phyloP scores from a whole-genome alignment of 2,797 vertebrate species.

The Lacerta viridis region DNA sequence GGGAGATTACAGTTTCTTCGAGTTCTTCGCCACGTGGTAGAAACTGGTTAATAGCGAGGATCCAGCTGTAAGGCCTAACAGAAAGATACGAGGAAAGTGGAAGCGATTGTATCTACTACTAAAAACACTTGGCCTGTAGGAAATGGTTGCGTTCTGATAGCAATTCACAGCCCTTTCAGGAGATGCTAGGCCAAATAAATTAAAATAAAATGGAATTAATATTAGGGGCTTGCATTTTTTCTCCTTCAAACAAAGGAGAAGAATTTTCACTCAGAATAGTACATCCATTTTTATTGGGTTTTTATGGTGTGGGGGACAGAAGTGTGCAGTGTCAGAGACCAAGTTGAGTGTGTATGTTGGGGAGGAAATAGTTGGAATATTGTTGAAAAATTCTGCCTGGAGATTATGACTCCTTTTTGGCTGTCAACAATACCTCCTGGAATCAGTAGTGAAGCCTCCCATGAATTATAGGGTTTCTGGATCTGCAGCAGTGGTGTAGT shows the following conservation, averaged over 20 bases:
- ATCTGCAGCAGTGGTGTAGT: too few relatives aligned
- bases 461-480: too few relatives aligned
- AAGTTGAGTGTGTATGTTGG: background rate
- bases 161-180: background rate
- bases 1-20: background rate
- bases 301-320: background rate
- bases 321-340: background rate
- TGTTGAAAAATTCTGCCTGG: background rate
- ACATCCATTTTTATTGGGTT: background rate
- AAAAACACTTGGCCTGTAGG: background rate
- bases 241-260: constrained; percentile 7
- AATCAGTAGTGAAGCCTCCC: background rate
- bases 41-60: background rate
- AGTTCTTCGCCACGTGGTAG: background rate
- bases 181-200: background rate
- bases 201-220: too few relatives aligned
- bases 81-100: background rate
- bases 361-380: background rate
- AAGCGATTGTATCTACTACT: too few relatives aligned
- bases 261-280: background rate
- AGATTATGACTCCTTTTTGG: background rate
- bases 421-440: background rate
- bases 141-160: background rate
- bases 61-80: background rate
- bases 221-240: constrained; percentile 19